Base-by-base conservation (phyloP, 2,888 invertebrate genomes). In the Eilema depressum region DNA sequence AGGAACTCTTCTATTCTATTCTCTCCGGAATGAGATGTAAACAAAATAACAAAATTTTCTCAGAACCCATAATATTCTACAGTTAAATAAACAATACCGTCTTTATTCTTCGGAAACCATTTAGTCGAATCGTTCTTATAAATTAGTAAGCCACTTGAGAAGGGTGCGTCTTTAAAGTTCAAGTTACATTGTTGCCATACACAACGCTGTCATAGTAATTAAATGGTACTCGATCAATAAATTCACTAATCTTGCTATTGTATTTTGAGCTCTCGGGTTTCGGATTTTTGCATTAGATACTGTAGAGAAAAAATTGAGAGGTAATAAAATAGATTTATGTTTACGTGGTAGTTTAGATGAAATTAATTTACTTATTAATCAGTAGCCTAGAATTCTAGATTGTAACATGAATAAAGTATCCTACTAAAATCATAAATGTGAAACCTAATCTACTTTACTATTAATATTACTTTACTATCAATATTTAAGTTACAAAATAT, bases 201-300 rank as follows among this genome's bases (percentile, higher is more conserved):
- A 30, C n/a, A 64, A 68, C 61, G 33, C 37, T 23, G 41, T 28
- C 26, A 14, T n/a, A 41, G 59, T 63, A 69, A 68, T 68, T 68
- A 63, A 57, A 63, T 25, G 3, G 53, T 53, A 62, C 41, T 68
- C n/a, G n/a, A n/a, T 53, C 53, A 53, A 53, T 53, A 53, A 30
- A 53, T 53, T 53, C 10, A n/a, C 53, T 5, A 53, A n/a, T 53
- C 10, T 53, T 53, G 53, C n/a, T 53, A 47, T 7, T 20, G 20
- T 20, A n/a, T 53, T 53, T 53, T 53, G 53, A 53, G n/a, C n/a
- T 20, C n/a, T 53, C 53, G n/a, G 10, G n/a, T 53, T n/a, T 2
- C 7, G 20, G 10, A n/a, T 10, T 53, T 53, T 41, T 8, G n/a
- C 17, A n/a, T n/a, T n/a, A 53, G 53, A 53, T 5, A 20, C 47